Evolutionary conservation across 2,113 vertebrate genomes (phyloP).

Genomic region (Scartelaos histophorus): DNA sequence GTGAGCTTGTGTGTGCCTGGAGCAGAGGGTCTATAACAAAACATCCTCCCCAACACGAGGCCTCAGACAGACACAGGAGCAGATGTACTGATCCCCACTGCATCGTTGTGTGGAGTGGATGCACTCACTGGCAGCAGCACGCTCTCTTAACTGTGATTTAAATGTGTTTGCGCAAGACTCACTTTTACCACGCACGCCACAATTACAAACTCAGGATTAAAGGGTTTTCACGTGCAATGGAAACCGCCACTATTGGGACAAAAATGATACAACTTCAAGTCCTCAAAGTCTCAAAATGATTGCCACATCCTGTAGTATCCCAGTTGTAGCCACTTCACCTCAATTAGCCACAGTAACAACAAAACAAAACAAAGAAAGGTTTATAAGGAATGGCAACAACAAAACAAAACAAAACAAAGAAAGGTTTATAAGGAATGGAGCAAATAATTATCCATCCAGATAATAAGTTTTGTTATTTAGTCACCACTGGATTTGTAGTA

Average conservation of each 20-base stretch:
- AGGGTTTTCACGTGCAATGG: not conserved
- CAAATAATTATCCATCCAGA: too few species aligned
- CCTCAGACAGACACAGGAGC: slow-evolving; percentile 36
- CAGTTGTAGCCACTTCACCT: too few species aligned
- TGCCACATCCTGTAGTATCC: not conserved
- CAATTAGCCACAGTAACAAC: too few species aligned
- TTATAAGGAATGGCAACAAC: too few species aligned
- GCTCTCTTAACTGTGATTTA: slow-evolving; percentile 20
- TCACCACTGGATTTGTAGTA: too few species aligned
- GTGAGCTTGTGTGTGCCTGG: slow-evolving; percentile 53
- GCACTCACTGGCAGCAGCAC: slow-evolving; percentile 36
- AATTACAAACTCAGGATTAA: not conserved
- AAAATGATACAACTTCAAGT: not conserved
- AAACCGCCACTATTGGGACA: not conserved
- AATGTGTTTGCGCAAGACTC: slow-evolving; percentile 29
- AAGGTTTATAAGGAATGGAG: too few species aligned
- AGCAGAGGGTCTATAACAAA: slow-evolving; percentile 30
- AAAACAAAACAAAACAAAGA: too few species aligned
- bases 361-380: too few species aligned
- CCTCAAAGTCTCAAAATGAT: not conserved
- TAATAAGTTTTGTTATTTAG: too few species aligned
- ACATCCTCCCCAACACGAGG: slow-evolving; percentile 37
- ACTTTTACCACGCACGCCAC: slow-evolving; percentile 10
- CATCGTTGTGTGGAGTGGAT: slow-evolving; percentile 23
- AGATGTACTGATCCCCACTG: slow-evolving; percentile 55